Base-by-base conservation (phyloP, 2,888 invertebrate genomes). In the Dorcus parallelipipedus region DNA sequence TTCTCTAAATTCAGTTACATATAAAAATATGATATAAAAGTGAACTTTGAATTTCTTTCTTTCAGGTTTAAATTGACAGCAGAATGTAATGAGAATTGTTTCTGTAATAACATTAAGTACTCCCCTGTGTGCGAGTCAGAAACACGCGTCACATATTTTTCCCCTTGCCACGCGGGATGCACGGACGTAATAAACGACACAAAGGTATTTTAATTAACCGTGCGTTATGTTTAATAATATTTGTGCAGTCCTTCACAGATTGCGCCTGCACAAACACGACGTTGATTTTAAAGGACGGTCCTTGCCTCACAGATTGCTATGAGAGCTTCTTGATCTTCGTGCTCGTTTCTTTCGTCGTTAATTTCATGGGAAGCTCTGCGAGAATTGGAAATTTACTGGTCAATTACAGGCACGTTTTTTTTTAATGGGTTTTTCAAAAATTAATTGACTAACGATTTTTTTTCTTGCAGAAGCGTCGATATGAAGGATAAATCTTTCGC, bases 101-200 rank as follows among this genome's bases (percentile, higher is more conserved):
- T 79, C 38, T 88, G 88, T 71, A 79, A 79, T 2, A 75, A 78
- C 17, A 78, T 84, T 5, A 82, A 83, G 61, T 89, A 86, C 73
- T 81, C 84, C 3, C 89, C 89, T 0, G 84, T 89, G 0, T 89
- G 88, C 67, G 82, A 84, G 63, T 79, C 79, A 42, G 74, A 81
- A 9, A 80, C 79, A 0, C 79, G 76, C 52, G 80, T 81, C 9
- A 86, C 87, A 1, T 90, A 81, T 69, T 90, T 86, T 74, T 89
- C 88, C 0, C 84, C 90, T 0, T 90, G 90, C 67, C 88, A 88
- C 70, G 90, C 90, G 0, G 90, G 90, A 0, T 90, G 90, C 65
- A 78, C 65, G 47, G 61, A 58, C 20, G 63, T 64, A 53, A 64
- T 64, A 49, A 63, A 64, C 56, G 58, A 59, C 40, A 61, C 56